phyloP scores from a whole-genome alignment of 1,140 invertebrate genomes.

The Neelides sp. region DNA sequence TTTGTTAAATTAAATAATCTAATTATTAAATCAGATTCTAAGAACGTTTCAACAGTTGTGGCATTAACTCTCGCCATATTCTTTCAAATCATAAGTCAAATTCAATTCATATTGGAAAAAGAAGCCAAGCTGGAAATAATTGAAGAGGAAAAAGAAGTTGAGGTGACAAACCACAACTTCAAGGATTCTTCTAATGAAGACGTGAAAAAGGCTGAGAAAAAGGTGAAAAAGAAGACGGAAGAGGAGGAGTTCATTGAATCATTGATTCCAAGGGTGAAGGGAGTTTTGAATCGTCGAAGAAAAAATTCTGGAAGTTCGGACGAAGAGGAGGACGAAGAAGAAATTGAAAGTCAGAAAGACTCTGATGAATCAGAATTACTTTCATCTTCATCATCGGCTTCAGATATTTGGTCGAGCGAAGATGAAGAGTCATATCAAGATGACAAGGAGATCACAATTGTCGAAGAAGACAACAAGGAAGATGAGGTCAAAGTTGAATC shows the following conservation, averaged over 20 bases:
- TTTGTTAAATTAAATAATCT: neutral
- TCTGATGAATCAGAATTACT: too few species aligned
- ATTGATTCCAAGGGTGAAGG: neutral
- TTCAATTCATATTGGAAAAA: constrained; percentile 18
- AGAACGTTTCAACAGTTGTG: constrained; percentile 23
- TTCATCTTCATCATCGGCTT: too few species aligned
- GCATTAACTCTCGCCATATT: constrained; percentile 25
- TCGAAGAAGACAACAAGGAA: neutral
- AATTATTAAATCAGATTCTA: constrained; percentile 19
- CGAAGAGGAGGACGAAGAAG: too few species aligned
- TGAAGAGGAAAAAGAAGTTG: neutral
- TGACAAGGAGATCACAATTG: neutral
- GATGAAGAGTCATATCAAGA: neutral
- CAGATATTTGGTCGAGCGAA: too few species aligned
- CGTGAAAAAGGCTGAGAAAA: neutral
- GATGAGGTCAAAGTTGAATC: neutral
- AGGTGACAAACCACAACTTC: neutral
- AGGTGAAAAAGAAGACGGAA: too few species aligned
- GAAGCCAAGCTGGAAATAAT: constrained; percentile 3
- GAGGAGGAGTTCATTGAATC: too few species aligned
- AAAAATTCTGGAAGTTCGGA: neutral
- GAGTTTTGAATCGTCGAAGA: neutral
- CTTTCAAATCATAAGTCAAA: constrained; percentile 14
- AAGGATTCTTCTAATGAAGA: neutral
- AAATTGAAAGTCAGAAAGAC: neutral